These are phyloP conservation scores for Bradynema listronoti DNA, from an alignment of 1,140 invertebrate species.

Conservation along the genomic window DNA sequence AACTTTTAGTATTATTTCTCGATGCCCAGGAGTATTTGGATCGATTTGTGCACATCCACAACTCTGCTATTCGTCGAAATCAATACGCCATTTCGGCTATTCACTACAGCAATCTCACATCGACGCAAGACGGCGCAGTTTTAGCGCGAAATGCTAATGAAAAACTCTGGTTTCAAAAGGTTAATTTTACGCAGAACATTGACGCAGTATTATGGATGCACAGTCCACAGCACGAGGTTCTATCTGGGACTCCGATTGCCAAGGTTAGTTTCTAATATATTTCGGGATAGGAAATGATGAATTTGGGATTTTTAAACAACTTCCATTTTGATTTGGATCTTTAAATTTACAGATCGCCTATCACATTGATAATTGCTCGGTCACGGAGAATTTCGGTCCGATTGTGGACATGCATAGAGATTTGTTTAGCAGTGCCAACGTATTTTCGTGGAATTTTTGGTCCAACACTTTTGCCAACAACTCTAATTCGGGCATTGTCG, in stretches of 20 bases:
- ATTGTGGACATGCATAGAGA: conserved; percentile 80
- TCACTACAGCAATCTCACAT: conserved; percentile 53
- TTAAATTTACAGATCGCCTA: conserved; percentile 77
- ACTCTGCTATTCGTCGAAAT: conserved; percentile 45
- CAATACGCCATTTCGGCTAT: conserved; percentile 56
- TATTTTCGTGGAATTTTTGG: conserved; percentile 84
- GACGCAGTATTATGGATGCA: conserved; percentile 58
- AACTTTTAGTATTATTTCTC: conserved; percentile 52
- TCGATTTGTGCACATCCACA: conserved; percentile 49
- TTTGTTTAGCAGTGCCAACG: conserved; percentile 79
- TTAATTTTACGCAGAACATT: conserved; percentile 52
- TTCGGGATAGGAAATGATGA: not conserved
- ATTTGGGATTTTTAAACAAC: not conserved
- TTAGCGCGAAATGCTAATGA: conserved; percentile 52
- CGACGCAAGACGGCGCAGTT: conserved; percentile 41
- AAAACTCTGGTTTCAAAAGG: conserved; percentile 57
- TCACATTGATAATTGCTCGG: conserved; percentile 65
- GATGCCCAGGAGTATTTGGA: conserved; percentile 56
- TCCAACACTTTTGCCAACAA: conserved; percentile 81
- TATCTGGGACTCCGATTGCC: conserved; percentile 59
- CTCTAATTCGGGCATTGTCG: conserved; percentile 72
- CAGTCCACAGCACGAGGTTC: conserved; percentile 57
- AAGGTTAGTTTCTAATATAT: conserved; percentile 41
- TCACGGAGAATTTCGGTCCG: conserved; percentile 72
- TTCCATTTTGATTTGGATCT: conserved; percentile 64